Base-by-base conservation (phyloP, 2,888 invertebrate genomes). In the Candidula unifasciata region DNA sequence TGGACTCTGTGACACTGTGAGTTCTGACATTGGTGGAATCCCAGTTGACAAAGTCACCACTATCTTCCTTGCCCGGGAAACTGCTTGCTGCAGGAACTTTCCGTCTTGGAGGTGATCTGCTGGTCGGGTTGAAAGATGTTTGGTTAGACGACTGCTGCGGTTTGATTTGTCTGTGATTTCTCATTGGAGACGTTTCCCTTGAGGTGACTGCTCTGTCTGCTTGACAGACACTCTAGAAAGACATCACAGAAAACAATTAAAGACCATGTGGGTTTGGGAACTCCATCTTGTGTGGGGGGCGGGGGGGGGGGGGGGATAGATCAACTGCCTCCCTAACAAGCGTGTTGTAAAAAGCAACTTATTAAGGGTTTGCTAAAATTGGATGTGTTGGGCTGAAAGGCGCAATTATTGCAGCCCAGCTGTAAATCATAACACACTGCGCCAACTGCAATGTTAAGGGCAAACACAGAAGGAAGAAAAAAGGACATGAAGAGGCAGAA, bases 191-290 rank as follows among this genome's bases (percentile, higher is more conserved):
- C 6, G 76, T 52, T 37, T 33, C 76, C 52, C 84, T 57, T 27
- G 80, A 68, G 10, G 84, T 66, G 13, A 52, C 6, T 3, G 54
- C 33, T 5, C 37, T 76, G 68, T 81, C 77, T 18, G 77, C 77
- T 37, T 64, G 81, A 33, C 85, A 85, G 10, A 76, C 77, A 78
- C 57, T 77, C 85, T 85, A 54, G 30, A 44, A 54, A 52, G 3
- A 54, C 8, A 37, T 27, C 30, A 73, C 3, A 44, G 5, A 73
- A 13, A 73, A 30, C n/a, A n/a, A n/a, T n/a, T 54, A 54, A 18
- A 54, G 18, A 16, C n/a, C n/a, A n/a, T n/a, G n/a, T n/a, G n/a
- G n/a, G n/a, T n/a, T n/a, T n/a, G n/a, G n/a, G n/a, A n/a, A n/a
- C n/a, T n/a, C n/a, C n/a, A n/a, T n/a, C n/a, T n/a, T n/a, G n/a